A percentile compares a stretch with the other conserved stretches of the same genome.
Conservation (phyloP, 2,113 vertebrate species). For the Panurus biarmicus region DNA sequence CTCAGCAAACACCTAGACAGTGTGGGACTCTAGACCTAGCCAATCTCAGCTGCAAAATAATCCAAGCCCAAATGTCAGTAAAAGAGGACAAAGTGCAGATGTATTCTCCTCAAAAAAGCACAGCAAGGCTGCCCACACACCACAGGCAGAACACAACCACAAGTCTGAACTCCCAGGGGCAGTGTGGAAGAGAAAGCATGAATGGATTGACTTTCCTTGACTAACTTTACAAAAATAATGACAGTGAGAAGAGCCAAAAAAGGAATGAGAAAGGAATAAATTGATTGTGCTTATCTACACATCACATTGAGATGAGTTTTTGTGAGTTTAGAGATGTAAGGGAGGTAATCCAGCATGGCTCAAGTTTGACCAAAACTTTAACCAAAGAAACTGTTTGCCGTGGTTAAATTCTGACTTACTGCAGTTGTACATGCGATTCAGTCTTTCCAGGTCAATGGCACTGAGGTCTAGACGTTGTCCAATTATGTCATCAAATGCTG, state of each 20-base stretch:
- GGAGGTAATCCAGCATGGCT: not conserved
- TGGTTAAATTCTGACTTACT: conserved; percentile 69
- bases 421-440: conserved; percentile 93
- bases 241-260: not conserved
- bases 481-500: conserved; percentile 81
- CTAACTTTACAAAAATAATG: not conserved
- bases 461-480: conserved; percentile 90
- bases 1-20: not conserved
- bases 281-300: not conserved
- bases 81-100: not conserved
- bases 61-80: not conserved
- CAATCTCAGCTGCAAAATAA: not conserved
- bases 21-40: not conserved
- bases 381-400: not conserved
- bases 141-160: not conserved
- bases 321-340: not conserved
- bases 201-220: not conserved
- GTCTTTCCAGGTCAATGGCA: conserved; percentile 75
- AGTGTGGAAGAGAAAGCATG: not conserved
- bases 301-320: not conserved
- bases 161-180: not conserved
- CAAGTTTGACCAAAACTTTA: not conserved
- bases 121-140: not conserved
- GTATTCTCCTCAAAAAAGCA: not conserved
- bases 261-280: not conserved